Conservation (phyloP, 2,888 invertebrate genomes). For the Drosophila acutilabella region DNA sequence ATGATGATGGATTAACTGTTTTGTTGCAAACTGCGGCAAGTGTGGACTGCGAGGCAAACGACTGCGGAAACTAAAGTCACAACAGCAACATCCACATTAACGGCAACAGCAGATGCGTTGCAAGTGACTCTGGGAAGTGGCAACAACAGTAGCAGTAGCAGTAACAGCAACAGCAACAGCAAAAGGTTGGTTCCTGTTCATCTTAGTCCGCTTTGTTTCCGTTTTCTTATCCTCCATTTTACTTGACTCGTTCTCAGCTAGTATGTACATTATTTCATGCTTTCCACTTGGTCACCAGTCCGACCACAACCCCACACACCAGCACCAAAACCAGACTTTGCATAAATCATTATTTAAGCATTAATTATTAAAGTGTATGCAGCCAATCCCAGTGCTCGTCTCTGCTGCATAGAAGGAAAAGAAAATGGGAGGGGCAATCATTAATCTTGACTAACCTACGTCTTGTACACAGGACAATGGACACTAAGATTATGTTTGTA, state of each 20-base stretch:
- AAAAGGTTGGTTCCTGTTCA: constrained; percentile 46
- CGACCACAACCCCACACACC: constrained; percentile 1
- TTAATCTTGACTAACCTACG: constrained; percentile 54
- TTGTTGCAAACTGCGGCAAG: constrained; percentile 44
- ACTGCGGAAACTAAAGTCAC: constrained; percentile 46
- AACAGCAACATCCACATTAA: constrained; percentile 30
- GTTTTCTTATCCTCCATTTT: constrained; percentile 1
- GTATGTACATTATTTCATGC: constrained; percentile 21
- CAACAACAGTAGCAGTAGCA: constrained; percentile 12
- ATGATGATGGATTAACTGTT: constrained; percentile 79
- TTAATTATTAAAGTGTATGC: constrained; percentile 62
- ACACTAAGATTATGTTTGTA: constrained; percentile 43
- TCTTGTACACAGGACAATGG: constrained; percentile 13
- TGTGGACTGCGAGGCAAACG: constrained; percentile 37
- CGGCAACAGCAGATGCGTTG: constrained; percentile 31
- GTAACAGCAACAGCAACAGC: constrained; percentile 8
- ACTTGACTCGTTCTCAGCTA: constrained; percentile 5
- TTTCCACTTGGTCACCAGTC: constrained; percentile 8
- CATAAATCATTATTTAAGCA: constrained; percentile 64
- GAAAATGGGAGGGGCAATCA: constrained; percentile 31
- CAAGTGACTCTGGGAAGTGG: constrained; percentile 33
- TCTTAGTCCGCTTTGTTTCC: not conserved
- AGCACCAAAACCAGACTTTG: constrained; percentile 29
- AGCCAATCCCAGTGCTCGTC: constrained; percentile 1
- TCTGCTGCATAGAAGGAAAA: constrained; percentile 25